These are phyloP conservation scores for Tylochromis polylepis DNA, from an alignment of 2,113 vertebrate genomes.

Conservation along the genomic window DNA sequence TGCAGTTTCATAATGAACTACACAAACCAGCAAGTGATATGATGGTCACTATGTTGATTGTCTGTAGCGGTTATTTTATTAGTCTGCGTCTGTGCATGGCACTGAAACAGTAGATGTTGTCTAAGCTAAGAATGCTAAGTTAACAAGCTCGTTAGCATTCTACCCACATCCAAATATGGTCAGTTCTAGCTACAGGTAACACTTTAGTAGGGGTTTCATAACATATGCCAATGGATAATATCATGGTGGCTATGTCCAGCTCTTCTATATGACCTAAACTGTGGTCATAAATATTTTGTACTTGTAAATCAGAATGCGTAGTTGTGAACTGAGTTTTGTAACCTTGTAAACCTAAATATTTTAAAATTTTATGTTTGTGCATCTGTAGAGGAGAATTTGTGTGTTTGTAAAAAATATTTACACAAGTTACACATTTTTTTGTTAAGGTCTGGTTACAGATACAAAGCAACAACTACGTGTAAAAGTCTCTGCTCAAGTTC, in stretches of 20 bases:
- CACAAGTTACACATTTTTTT: too few species aligned
- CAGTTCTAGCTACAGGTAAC: not conserved
- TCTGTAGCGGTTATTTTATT: not conserved
- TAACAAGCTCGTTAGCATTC: not conserved
- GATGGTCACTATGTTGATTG: fast-evolving
- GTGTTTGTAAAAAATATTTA: too few species aligned
- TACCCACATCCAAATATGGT: fast-evolving
- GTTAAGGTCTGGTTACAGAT: too few species aligned
- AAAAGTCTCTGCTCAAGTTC: too few species aligned
- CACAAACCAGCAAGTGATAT: not conserved
- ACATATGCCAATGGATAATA: fast-evolving
- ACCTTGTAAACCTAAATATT: too few species aligned
- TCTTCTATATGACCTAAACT: too few species aligned
- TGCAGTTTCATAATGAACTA: not conserved
- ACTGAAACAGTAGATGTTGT: not conserved
- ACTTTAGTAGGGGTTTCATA: not conserved
- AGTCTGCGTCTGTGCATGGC: not conserved
- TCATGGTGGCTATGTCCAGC: not conserved
- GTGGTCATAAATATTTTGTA: too few species aligned
- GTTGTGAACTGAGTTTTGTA: too few species aligned
- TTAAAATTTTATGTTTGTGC: too few species aligned
- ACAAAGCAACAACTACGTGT: too few species aligned
- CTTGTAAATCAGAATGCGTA: too few species aligned
- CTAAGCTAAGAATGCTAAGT: not conserved
- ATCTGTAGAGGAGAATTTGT: too few species aligned